A percentile compares a stretch with the other conserved stretches of the same genome.
These are phyloP conservation scores for Chrysolina oricalcia DNA, from an alignment of 2,888 invertebrate species.

Conservation along the genomic window DNA sequence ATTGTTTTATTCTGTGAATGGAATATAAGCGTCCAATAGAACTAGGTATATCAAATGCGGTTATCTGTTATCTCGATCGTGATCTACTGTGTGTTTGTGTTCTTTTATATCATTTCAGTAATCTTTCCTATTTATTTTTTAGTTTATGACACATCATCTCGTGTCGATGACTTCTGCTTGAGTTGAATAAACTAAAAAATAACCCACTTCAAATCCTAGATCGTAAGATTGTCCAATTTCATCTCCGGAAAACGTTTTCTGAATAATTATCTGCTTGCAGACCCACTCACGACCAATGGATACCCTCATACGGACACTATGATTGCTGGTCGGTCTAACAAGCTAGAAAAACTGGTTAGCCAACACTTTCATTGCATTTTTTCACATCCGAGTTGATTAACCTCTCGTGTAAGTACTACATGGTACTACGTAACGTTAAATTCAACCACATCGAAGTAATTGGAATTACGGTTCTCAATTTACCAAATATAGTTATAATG, in stretches of 20 bases:
- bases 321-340: not conserved
- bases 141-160: no score
- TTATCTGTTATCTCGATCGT: no score
- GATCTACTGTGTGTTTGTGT: no score
- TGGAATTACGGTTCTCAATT: constrained; percentile 7
- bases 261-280: not conserved
- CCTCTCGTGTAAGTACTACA: constrained; percentile 1
- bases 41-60: no score
- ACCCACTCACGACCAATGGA: not conserved
- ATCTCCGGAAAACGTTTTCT: not conserved
- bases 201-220: no score
- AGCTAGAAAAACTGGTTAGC: not conserved
- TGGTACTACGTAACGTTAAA: constrained; percentile 2
- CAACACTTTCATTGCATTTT: constrained; percentile 30
- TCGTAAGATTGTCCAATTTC: not conserved
- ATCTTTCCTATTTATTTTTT: no score
- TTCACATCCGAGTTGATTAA: constrained; percentile 22
- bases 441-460: not conserved
- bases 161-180: no score
- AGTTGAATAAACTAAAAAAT: no score
- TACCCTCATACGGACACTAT: not conserved
- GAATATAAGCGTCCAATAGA: no score
- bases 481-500: constrained; percentile 16
- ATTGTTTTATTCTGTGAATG: no score
- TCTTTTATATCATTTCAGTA: no score